phyloP scores from a whole-genome alignment of 2,113 vertebrate genomes.

The Nothocercus nigrocapillus region DNA sequence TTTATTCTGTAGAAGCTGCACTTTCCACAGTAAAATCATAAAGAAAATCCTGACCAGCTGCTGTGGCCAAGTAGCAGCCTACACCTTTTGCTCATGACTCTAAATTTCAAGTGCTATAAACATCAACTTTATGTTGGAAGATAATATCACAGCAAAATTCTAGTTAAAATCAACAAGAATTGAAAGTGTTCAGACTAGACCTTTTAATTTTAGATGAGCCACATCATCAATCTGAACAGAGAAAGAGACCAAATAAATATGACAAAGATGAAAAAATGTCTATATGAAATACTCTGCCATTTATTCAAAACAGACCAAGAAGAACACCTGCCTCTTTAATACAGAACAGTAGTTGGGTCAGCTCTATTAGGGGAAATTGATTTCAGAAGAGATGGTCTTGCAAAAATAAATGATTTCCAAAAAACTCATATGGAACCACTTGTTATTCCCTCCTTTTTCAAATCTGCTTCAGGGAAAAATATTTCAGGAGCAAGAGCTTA shows the following conservation, averaged over 20 bases:
- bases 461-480: constrained; percentile 12
- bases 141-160: not conserved
- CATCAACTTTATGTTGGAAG: not conserved
- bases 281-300: not conserved
- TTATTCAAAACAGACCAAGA: constrained; percentile 44
- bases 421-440: constrained; percentile 48
- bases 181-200: not conserved
- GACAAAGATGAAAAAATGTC: not conserved
- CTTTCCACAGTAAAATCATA: not conserved
- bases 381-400: constrained; percentile 12
- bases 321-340: constrained; percentile 51
- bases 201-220: not conserved
- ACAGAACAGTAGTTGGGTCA: constrained; percentile 31
- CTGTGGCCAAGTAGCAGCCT: not conserved
- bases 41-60: not conserved
- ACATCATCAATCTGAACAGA: constrained; percentile 27
- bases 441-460: not conserved
- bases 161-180: not conserved
- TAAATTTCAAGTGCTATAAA: not conserved
- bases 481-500: constrained; percentile 17
- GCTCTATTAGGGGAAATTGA: constrained; percentile 34
- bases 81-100: not conserved
- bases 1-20: not conserved
- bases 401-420: not conserved
- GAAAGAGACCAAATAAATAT: constrained; percentile 16